Evolutionary conservation across 2,797 vertebrate genomes (phyloP).

Genomic region (Ara ararauna): DNA sequence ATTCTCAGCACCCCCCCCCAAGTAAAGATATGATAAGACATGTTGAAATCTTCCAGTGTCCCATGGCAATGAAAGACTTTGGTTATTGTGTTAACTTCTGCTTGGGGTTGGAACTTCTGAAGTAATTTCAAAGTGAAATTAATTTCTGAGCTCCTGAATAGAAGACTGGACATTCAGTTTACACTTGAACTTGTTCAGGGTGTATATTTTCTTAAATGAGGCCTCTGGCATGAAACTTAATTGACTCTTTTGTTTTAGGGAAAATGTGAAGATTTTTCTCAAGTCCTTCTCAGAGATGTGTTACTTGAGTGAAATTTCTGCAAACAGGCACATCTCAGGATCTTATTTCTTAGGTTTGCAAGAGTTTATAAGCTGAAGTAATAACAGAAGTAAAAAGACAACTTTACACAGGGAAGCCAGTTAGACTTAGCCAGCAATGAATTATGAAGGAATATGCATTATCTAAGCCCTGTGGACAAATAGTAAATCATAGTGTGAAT

Average conservation of each 20-base stretch:
- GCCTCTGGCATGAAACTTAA: neutral
- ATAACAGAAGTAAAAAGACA: neutral
- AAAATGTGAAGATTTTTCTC: neutral
- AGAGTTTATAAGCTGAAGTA: neutral
- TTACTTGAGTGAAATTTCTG: neutral
- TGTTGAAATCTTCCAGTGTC: neutral
- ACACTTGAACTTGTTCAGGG: rapidly evolving
- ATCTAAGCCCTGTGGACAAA: neutral
- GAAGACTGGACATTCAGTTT: neutral
- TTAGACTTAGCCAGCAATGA: neutral
- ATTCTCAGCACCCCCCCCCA: neutral
- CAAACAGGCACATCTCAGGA: neutral
- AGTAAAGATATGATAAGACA: neutral
- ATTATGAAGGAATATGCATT: neutral
- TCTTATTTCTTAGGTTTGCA: neutral
- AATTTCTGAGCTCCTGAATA: neutral
- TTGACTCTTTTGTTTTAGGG: neutral
- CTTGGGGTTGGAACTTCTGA: neutral
- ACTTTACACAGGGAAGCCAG: neutral
- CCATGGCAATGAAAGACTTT: neutral
- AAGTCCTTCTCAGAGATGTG: neutral
- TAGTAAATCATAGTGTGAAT: neutral
- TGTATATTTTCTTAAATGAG: neutral
- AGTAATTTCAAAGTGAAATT: neutral
- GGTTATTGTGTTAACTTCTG: neutral